phyloP scores from a whole-genome alignment of 2,797 vertebrate species.

The Ispidina lecontei region DNA sequence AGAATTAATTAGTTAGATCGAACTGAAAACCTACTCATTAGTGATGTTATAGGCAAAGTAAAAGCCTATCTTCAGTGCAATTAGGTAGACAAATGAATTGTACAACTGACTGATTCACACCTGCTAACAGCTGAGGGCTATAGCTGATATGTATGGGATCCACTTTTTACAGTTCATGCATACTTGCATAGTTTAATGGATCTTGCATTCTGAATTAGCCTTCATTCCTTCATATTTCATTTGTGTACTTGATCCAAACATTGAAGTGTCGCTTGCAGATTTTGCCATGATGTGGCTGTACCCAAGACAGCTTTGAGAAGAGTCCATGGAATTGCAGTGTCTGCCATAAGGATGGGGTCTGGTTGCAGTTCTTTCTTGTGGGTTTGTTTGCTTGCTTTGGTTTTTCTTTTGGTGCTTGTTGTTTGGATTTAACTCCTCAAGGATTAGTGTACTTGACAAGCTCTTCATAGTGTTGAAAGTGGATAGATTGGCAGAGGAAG shows the following conservation, averaged over 20 bases:
- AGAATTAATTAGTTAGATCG: conserved; percentile 91
- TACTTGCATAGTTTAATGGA: conserved; percentile 86
- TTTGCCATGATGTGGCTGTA: neutral
- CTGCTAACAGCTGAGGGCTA: conserved; percentile 87
- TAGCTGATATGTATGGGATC: conserved; percentile 77
- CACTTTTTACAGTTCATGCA: conserved; percentile 86
- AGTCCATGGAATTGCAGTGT: neutral
- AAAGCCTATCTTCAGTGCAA: conserved; percentile 89
- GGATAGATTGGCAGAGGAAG: neutral
- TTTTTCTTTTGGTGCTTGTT: neutral
- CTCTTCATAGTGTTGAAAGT: neutral
- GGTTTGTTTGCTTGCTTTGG: neutral
- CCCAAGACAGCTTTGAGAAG: neutral
- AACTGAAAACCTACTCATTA: conserved; percentile 89
- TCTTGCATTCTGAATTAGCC: conserved; percentile 79
- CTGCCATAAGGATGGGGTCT: neutral
- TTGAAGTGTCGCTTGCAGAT: conserved; percentile 47
- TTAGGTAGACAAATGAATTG: conserved; percentile 93
- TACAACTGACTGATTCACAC: conserved; percentile 88
- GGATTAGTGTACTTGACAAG: neutral
- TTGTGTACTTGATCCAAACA: conserved; percentile 73
- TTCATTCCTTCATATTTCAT: conserved; percentile 76
- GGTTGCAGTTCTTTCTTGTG: conserved; percentile 7
- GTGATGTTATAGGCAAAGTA: conserved; percentile 89
- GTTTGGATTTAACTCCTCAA: conserved; percentile 11